phyloP scores from a whole-genome alignment of 2,888 invertebrate species.

The Rambutsinella grinnellia region DNA sequence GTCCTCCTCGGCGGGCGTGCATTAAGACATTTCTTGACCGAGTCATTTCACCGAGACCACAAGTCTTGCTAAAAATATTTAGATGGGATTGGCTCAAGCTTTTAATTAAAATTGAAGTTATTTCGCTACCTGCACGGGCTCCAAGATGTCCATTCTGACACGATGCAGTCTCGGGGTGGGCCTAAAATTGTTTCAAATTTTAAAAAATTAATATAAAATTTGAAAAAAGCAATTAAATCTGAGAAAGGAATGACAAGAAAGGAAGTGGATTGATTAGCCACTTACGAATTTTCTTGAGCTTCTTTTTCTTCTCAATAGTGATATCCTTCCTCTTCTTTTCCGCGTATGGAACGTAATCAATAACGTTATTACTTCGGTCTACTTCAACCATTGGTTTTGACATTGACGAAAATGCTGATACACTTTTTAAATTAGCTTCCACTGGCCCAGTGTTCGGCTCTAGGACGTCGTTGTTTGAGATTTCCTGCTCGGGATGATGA shows the following conservation, averaged over 20 bases:
- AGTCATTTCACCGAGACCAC: conserved; percentile 90
- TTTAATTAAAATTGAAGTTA: too few relatives aligned
- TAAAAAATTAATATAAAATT: conserved; percentile 11
- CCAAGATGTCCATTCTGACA: conserved; percentile 90
- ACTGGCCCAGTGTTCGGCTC: conserved; percentile 78
- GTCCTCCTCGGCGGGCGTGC: conserved; percentile 84
- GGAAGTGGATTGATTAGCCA: conserved; percentile 5
- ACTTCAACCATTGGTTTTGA: conserved; percentile 53
- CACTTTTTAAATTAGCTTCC: conserved; percentile 64
- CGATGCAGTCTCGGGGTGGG: conserved; percentile 84
- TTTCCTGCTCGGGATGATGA: conserved; percentile 77
- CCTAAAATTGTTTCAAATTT: conserved; percentile 68
- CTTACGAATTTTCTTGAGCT: conserved; percentile 64
- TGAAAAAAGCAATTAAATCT: conserved; percentile 29
- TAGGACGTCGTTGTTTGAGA: conserved; percentile 73
- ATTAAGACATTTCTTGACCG: conserved; percentile 83
- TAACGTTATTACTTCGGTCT: conserved; percentile 58
- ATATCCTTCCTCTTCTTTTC: conserved; percentile 61
- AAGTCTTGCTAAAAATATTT: conserved; percentile 81
- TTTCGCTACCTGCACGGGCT: conserved; percentile 88
- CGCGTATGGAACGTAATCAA: conserved; percentile 63
- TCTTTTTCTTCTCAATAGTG: conserved; percentile 61
- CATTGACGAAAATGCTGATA: conserved; percentile 62
- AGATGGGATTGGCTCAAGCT: too few relatives aligned
- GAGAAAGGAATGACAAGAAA: conserved; percentile 5